Evolutionary conservation across 2,888 invertebrate species (phyloP), one percentile per base, ranked within the genome.

Genomic region (Lysandra bellargus): DNA sequence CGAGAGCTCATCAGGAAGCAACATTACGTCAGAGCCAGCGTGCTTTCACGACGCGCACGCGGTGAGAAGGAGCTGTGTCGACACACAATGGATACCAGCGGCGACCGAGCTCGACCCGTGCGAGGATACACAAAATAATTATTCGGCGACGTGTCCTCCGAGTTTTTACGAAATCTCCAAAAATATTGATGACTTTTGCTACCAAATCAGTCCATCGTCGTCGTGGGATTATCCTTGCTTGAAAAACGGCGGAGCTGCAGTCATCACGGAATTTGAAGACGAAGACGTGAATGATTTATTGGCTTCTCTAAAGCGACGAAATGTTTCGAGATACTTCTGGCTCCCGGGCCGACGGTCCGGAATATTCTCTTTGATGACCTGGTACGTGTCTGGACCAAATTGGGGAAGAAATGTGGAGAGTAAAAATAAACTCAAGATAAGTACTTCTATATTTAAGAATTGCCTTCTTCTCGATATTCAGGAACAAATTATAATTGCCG

Each of bases 371-470:
- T 95, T 95, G 33, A 83, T 95, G 23, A 87, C 90, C 7, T 95
- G 95, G 92, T 86, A 87, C 33, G 90, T 95, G 79, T 95, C 95
- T 0, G 96, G 95, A 4, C 89, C 90, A 6, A 89, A 91, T 82
- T 92, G 92, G 92, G 89, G 91, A 37, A 84, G 83, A 80, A 81
- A 76, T 23, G 86, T 93, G 1, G 80, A 83, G 81, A 78, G 81
- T 1, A 87, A 85, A 77, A 82, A 85, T 61, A 81, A 83, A 64
- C 81, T 92, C 78, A 82, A 81, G 23, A 81, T 87, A 4, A 81
- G 85, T 73, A 81, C 87, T 3, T 83, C 85, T 2, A 83, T 89
- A 53, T 82, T 86, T 23, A 91, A 90, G 81, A 90, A 89, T 80
- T 94, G 94, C 82, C 86, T 93, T 78, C 81, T 90, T 37, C 83